Conservation (phyloP, 2,797 vertebrate genomes). For the Aeoliscus strigatus region DNA sequence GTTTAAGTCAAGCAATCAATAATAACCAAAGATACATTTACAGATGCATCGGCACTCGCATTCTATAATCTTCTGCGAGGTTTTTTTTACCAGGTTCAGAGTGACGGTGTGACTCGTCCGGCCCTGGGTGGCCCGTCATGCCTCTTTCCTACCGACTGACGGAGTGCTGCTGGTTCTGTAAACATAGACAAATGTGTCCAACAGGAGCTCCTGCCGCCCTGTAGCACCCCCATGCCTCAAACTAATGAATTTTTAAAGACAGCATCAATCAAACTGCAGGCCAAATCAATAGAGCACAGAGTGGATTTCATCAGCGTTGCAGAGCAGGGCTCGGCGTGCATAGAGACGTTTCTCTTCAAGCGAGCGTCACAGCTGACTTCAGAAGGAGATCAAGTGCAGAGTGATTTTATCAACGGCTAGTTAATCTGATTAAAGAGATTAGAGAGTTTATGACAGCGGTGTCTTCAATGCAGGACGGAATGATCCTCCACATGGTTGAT, state of each 20-base stretch:
- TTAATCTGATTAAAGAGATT: slow-evolving; percentile 24
- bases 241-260: slow-evolving; percentile 77
- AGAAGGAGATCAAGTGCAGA: slow-evolving; percentile 10
- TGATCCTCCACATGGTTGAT: slow-evolving; percentile 25
- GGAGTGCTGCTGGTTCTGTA: slow-evolving; percentile 56
- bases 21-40: slow-evolving; percentile 10
- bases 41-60: slow-evolving; percentile 5
- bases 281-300: slow-evolving; percentile 68
- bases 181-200: slow-evolving; percentile 66
- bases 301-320: slow-evolving; percentile 53
- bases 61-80: too few relatives aligned
- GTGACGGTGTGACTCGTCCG: slow-evolving; percentile 36
- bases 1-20: slow-evolving; percentile 15
- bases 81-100: slow-evolving; percentile 5
- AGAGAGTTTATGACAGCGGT: slow-evolving; percentile 2
- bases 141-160: slow-evolving; percentile 34
- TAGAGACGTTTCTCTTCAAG: slow-evolving; percentile 17
- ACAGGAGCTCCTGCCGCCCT: slow-evolving; percentile 46
- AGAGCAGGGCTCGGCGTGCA: slow-evolving; percentile 24
- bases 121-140: slow-evolving; percentile 28
- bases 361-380: slow-evolving; percentile 1
- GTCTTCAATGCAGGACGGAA: slow-evolving; percentile 13
- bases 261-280: slow-evolving; percentile 69
- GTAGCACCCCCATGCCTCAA: slow-evolving; percentile 51
- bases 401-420: slow-evolving; percentile 3